A percentile compares a stretch with the other conserved stretches of the same genome.
phyloP scores from a whole-genome alignment of 2,113 vertebrate genomes.

The Oryctolagus cuniculus region mOryCun1.1 NC_091453.1:102236501-102237000 shows the following conservation, averaged over 20 bases:
- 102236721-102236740: neutral
- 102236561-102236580: constrained; percentile 41
- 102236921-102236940: neutral
- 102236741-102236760: neutral
- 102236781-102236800: constrained; percentile 12
- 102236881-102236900: neutral
- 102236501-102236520: neutral
- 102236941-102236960: neutral
- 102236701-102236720: neutral
- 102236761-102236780: constrained; percentile 22
- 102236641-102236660: neutral
- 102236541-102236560: neutral
- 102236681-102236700: neutral
- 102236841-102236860: neutral
- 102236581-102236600: neutral
- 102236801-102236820: neutral
- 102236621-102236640: constrained; percentile 13
- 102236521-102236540: neutral
- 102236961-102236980: neutral
- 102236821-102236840: constrained; percentile 1
- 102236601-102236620: neutral
- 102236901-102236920: neutral
- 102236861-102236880: constrained; percentile 4
- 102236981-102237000: neutral
- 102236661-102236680: neutral